These are phyloP conservation scores for Zonitis immaculata DNA, from an alignment of 2,888 invertebrate genomes.

Conservation along the genomic window DNA sequence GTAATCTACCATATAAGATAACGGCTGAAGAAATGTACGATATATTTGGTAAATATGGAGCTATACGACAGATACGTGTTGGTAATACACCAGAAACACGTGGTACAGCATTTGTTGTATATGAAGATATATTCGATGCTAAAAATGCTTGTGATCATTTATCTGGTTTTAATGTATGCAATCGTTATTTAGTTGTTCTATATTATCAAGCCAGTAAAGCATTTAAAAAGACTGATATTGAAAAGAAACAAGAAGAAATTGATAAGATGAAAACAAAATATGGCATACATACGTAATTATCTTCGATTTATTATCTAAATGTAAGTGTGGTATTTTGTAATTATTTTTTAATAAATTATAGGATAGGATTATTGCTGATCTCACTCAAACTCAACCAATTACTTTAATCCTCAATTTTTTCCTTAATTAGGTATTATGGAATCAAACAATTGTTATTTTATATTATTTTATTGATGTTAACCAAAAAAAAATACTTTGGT, in stretches of 20 bases:
- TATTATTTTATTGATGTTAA: not conserved
- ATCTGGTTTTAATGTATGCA: constrained; percentile 98
- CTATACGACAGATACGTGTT: constrained; percentile 95
- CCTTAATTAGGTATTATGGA: too few relatives aligned
- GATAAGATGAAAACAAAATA: constrained; percentile 95
- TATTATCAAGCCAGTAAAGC: constrained; percentile 97
- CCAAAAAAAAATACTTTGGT: not conserved
- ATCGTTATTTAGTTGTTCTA: constrained; percentile 95
- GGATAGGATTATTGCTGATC: too few relatives aligned
- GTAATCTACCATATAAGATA: constrained; percentile 98
- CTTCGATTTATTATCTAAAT: not conserved
- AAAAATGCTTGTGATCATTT: constrained; percentile 99
- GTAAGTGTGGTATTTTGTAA: not conserved
- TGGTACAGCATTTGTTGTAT: constrained; percentile 99
- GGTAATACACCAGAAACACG: constrained; percentile 97
- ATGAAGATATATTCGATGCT: constrained; percentile 99
- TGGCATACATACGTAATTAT: constrained; percentile 56
- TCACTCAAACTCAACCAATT: too few relatives aligned
- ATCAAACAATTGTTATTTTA: not conserved
- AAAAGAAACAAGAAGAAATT: constrained; percentile 93
- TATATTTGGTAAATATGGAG: constrained; percentile 99
- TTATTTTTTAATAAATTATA: not conserved
- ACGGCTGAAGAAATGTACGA: constrained; percentile 99
- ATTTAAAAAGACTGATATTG: constrained; percentile 91
- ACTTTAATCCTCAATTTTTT: too few relatives aligned